Percentiles rank a stretch among this genome's conserved stretches.
phyloP scores from a whole-genome alignment of 2,797 vertebrate species.

The Babyrousa celebensis region DNA sequence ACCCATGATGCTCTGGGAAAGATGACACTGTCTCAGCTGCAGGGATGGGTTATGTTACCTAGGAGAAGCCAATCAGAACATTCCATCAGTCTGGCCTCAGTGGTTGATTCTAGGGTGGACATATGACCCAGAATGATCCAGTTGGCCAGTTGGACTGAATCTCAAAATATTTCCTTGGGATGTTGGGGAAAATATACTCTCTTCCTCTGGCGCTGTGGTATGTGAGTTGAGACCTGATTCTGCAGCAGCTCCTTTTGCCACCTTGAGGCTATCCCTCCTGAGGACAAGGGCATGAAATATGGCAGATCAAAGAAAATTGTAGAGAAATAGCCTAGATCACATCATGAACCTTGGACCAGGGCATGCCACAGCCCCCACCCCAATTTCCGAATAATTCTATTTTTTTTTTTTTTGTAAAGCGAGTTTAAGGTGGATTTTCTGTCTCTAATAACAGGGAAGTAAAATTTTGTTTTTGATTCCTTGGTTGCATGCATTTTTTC shows the following conservation, averaged over 20 bases:
- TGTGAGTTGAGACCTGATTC: neutral
- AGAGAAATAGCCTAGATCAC: neutral
- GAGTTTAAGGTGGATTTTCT: neutral
- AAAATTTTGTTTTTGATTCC: neutral
- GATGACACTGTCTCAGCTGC: neutral
- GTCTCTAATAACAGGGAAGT: neutral
- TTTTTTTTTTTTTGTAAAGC: neutral
- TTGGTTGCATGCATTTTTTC: neutral
- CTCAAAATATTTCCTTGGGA: neutral
- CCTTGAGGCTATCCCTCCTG: neutral
- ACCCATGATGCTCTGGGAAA: neutral
- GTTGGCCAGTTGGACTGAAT: neutral
- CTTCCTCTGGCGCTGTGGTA: neutral
- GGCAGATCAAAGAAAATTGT: neutral
- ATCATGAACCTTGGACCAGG: neutral
- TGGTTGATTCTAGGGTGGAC: neutral
- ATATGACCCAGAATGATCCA: neutral
- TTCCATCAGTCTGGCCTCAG: neutral
- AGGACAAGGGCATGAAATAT: neutral
- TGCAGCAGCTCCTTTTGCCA: neutral
- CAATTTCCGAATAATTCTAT: neutral
- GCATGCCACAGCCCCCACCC: neutral
- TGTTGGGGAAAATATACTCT: neutral
- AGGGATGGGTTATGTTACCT: neutral
- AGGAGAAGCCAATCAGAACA: neutral